Base-by-base conservation (phyloP, 2,888 invertebrate genomes). In the Leptura quadrifasciata region DNA sequence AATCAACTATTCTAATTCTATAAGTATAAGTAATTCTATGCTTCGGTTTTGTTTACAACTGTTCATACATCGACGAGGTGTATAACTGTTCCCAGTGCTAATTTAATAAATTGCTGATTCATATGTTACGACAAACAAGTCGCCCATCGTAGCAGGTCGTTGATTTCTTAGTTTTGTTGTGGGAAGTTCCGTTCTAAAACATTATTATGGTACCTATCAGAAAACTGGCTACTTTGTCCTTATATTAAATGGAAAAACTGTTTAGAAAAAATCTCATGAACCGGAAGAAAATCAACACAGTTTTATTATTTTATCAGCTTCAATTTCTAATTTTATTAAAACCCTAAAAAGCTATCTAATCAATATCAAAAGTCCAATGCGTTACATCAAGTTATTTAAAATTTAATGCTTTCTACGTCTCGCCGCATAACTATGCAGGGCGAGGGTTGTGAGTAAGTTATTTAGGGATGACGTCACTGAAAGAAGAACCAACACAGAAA, bases 161-260 rank as follows among this genome's bases (percentile, higher is more conserved):
- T 60, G 60, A 60, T 60, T 60, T 60, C 60, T 60, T 15, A 27
- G 1, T 27, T 60, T 60, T 60, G 31, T 60, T 60, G 60, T 60
- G 60, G 60, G 60, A 24, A 12, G 60, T 27, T 60, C 31, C 31
- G 27, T 60, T 60, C n/a, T 21, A 8, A 27, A 60, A 60, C 27
- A 60, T 15, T 27, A 24, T 31, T 8, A 21, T 47, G 17, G n/a
- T 4, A n/a, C 47, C 15, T 47, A 47, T n/a, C 1, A n/a, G 47
- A 47, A 47, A 15, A 47, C 6, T 31, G 27, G 27, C 27, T 31
- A 31, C 27, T 31, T 6, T 8, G 27, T 31, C 27, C 6, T 31
- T 31, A 8, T 8, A 31, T 31, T 31, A 31, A 31, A 31, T 31
- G 6, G 27, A 6, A 31, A 31, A 6, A 8, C 27, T 31, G 6